These are phyloP conservation scores for Choloepus hoffmanni DNA, from an alignment of 2,113 vertebrate species.

Conservation along the genomic window DNA sequence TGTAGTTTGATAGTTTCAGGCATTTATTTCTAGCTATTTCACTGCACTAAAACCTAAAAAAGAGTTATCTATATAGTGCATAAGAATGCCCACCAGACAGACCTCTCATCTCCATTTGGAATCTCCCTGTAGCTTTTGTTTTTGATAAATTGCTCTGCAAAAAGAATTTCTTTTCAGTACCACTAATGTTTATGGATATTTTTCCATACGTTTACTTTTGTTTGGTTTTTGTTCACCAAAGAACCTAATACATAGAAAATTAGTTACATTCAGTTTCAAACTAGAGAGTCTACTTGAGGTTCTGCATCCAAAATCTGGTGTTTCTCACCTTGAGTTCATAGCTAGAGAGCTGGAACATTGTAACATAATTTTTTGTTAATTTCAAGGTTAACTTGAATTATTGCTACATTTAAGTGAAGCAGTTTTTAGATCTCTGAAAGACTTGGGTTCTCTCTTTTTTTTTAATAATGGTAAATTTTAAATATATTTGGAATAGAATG, in stretches of 20 bases:
- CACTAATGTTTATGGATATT: background rate
- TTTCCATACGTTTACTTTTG: background rate
- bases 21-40: too few relatives aligned
- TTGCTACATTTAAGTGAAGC: background rate
- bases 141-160: too few relatives aligned
- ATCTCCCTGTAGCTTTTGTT: too few relatives aligned
- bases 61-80: too few relatives aligned
- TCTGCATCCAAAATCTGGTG: background rate
- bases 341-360: background rate
- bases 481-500: background rate
- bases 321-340: background rate
- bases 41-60: too few relatives aligned
- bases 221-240: background rate
- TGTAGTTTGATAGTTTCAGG: too few relatives aligned
- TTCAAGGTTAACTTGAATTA: background rate
- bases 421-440: background rate
- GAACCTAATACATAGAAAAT: background rate
- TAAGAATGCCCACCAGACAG: too few relatives aligned
- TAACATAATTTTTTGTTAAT: background rate
- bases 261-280: background rate
- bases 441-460: background rate
- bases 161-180: too few relatives aligned
- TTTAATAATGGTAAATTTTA: background rate
- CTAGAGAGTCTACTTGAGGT: background rate
- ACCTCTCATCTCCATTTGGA: too few relatives aligned